Conservation (phyloP, 2,888 invertebrate genomes). For the Perithous albicinctus region DNA sequence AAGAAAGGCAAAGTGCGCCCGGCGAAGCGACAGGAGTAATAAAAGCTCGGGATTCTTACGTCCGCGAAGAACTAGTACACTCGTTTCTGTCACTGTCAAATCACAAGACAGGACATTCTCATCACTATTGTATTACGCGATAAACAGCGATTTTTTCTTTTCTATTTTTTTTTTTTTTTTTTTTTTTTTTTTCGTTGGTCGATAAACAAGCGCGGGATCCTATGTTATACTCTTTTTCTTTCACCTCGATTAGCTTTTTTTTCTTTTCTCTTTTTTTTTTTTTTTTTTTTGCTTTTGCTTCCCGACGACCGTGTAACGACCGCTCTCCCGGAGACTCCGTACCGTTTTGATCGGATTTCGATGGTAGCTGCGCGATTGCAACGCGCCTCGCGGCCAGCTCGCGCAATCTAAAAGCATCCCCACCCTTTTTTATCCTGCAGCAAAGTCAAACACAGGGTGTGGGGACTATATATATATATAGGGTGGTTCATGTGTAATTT, state of each 20-base stretch:
- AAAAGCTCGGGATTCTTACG: conserved; percentile 60
- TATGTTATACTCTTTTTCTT: conserved; percentile 14
- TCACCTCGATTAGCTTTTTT: conserved; percentile 43
- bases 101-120: conserved; percentile 76
- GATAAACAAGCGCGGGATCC: conserved; percentile 24
- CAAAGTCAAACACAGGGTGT: neutral
- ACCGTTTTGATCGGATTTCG: conserved; percentile 77
- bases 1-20: conserved; percentile 57
- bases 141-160: conserved; percentile 4
- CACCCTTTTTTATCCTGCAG: conserved; percentile 1
- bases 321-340: conserved; percentile 78
- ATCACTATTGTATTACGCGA: conserved; percentile 59
- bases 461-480: neutral
- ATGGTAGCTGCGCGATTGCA: conserved; percentile 68
- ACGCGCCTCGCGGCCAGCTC: conserved; percentile 71
- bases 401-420: conserved; percentile 38
- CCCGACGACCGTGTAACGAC: conserved; percentile 75
- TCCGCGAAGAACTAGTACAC: conserved; percentile 71
- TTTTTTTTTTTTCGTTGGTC: too few species aligned
- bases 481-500: neutral
- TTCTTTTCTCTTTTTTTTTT: conserved; percentile 35
- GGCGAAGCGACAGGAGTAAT: conserved; percentile 56
- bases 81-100: conserved; percentile 78
- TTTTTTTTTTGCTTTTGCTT: conserved; percentile 32
- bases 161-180: too few species aligned